Percentiles rank a stretch among this genome's conserved stretches.
phyloP scores from a whole-genome alignment of 1,140 invertebrate species.

The Sycophila sp. region DNA sequence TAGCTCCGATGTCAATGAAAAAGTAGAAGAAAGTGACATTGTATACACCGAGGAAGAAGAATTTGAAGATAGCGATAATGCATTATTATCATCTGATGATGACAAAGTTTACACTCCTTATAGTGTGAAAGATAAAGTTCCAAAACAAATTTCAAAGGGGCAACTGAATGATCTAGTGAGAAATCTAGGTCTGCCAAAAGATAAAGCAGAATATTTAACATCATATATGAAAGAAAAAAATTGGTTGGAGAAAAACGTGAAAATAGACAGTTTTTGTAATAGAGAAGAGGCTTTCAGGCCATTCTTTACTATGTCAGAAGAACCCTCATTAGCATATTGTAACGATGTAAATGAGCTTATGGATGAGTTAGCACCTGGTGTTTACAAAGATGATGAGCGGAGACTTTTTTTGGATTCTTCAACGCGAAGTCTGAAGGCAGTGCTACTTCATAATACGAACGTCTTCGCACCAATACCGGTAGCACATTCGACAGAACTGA shows the following conservation, averaged over 20 bases:
- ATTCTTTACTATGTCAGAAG: constrained; percentile 39
- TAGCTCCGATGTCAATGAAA: neutral
- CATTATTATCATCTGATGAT: no score
- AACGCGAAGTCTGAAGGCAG: constrained; percentile 19
- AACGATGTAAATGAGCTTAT: constrained; percentile 42
- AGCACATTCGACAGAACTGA: constrained; percentile 3
- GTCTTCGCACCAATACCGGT: neutral
- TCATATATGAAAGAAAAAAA: constrained; percentile 37
- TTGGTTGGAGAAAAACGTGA: neutral
- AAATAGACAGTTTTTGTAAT: constrained; percentile 40
- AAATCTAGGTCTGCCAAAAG: constrained; percentile 46
- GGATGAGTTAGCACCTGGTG: neutral
- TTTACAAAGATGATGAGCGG: neutral
- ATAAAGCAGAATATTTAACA: constrained; percentile 42
- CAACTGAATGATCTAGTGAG: constrained; percentile 51
- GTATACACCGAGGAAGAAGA: no score
- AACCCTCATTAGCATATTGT: constrained; percentile 46
- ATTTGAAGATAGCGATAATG: no score
- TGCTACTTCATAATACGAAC: constrained; percentile 40
- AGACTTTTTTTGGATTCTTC: constrained; percentile 13
- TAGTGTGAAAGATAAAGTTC: no score
- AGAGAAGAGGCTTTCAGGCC: constrained; percentile 24
- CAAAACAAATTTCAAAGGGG: no score
- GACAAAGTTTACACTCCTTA: no score
- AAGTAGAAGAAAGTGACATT: no score